phyloP scores from a whole-genome alignment of 1,140 invertebrate species.

The Whitmania pigra region DNA sequence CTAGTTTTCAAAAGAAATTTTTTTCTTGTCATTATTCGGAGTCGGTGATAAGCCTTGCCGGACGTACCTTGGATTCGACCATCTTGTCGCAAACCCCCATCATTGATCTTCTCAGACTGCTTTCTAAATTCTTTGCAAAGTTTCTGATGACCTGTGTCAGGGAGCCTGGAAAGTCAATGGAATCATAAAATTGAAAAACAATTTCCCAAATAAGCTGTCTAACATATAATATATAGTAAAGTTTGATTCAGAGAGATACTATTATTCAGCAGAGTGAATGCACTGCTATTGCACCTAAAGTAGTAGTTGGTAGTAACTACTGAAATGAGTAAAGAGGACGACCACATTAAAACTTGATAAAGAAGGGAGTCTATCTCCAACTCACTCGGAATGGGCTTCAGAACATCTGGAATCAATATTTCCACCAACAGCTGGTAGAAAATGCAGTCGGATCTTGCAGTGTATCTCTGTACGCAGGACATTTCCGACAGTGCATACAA shows the following conservation, averaged over 20 bases:
- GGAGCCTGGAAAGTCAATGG: slow-evolving; percentile 48
- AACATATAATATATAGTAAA: not conserved
- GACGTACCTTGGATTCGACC: slow-evolving; percentile 61
- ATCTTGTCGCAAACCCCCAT: slow-evolving; percentile 69
- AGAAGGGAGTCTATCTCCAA: not conserved
- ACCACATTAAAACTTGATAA: not conserved
- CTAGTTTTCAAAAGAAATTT: no score
- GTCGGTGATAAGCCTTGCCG: no score
- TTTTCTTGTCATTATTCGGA: no score
- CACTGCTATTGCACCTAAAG: no score
- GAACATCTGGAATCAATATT: slow-evolving; percentile 86
- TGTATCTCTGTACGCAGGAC: slow-evolving; percentile 55
- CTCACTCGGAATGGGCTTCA: slow-evolving; percentile 78
- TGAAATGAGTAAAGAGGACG: not conserved
- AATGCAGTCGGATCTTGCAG: slow-evolving; percentile 68
- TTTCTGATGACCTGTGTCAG: slow-evolving; percentile 84
- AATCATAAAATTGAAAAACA: not conserved
- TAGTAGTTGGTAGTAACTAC: no score
- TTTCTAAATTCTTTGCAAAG: slow-evolving; percentile 80
- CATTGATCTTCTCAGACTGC: slow-evolving; percentile 73
- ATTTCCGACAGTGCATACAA: slow-evolving; percentile 46
- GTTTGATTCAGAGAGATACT: not conserved
- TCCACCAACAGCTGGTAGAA: slow-evolving; percentile 94
- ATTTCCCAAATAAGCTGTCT: not conserved
- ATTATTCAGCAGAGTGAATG: no score